These are phyloP conservation scores for Oeneis ivallda DNA, from an alignment of 2,888 invertebrate species.

Conservation along the genomic window DNA sequence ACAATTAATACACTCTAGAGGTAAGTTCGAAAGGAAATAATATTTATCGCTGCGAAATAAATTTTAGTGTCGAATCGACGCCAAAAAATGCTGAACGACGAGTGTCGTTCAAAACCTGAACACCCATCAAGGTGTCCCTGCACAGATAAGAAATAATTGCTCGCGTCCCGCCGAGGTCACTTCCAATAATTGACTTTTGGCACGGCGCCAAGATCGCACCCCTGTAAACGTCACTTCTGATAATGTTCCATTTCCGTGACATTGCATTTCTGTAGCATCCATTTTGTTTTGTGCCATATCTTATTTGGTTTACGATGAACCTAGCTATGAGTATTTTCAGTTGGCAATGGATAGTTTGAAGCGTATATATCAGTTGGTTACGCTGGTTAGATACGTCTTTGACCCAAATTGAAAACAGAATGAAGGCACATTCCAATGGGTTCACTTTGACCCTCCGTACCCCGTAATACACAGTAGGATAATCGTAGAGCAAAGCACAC, in stretches of 20 bases:
- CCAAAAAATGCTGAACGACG: constrained; percentile 64
- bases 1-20: not conserved
- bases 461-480: no score
- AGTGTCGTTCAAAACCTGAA: constrained; percentile 64
- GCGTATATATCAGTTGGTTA: no score
- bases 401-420: no score
- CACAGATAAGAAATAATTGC: constrained; percentile 74
- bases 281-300: no score
- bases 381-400: no score
- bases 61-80: constrained; percentile 58
- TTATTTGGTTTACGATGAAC: no score
- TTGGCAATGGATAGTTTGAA: no score
- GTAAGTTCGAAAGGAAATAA: not conserved
- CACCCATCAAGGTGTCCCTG: constrained; percentile 70
- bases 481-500: no score
- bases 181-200: constrained; percentile 75
- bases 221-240: constrained; percentile 24
- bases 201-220: constrained; percentile 58
- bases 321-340: no score
- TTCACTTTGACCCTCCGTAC: no score
- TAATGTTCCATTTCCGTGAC: constrained; percentile 19
- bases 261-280: not conserved
- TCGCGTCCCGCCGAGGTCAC: constrained; percentile 49
- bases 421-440: no score
- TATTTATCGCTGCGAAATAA: constrained; percentile 42